phyloP scores from a whole-genome alignment of 2,797 vertebrate genomes.

The Phoxinus dragarum region DNA sequence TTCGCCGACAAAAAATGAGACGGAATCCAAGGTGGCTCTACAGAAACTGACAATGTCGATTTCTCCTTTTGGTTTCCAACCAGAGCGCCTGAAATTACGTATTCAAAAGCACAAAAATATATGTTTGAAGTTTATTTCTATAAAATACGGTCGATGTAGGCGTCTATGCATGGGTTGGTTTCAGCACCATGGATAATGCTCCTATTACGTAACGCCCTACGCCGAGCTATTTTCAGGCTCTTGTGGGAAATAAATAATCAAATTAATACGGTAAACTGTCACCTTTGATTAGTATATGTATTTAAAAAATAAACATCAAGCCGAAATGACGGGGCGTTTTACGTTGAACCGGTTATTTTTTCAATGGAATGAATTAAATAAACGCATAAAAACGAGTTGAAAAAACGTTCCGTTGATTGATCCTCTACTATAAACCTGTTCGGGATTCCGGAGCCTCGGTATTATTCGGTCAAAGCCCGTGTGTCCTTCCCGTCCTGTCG shows the following conservation, averaged over 20 bases:
- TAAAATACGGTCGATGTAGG: constrained; percentile 53
- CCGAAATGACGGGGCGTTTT: neutral
- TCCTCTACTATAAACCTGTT: constrained; percentile 17
- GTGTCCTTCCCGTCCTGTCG: constrained; percentile 29
- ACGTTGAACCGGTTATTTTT: neutral
- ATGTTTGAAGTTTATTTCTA: neutral
- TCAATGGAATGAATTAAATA: neutral
- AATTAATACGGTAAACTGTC: constrained; percentile 22
- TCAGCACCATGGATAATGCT: constrained; percentile 78
- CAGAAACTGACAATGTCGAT: constrained; percentile 34
- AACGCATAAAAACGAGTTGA: neutral
- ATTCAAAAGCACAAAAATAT: constrained; percentile 43
- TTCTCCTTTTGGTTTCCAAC: constrained; percentile 50
- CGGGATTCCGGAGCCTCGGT: constrained; percentile 17
- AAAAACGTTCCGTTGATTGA: neutral
- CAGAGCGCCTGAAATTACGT: constrained; percentile 70
- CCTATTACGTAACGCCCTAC: constrained; percentile 75
- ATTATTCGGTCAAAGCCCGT: constrained; percentile 20
- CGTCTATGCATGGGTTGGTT: constrained; percentile 62
- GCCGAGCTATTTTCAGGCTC: constrained; percentile 57
- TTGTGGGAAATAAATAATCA: constrained; percentile 48
- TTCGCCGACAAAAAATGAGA: constrained; percentile 39
- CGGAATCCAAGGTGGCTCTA: constrained; percentile 24
- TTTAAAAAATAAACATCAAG: neutral
- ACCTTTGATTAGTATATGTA: constrained; percentile 39